Conservation (phyloP, 92 coral and sea anemone genomes). For the Epizoanthus ramosus region DNA sequence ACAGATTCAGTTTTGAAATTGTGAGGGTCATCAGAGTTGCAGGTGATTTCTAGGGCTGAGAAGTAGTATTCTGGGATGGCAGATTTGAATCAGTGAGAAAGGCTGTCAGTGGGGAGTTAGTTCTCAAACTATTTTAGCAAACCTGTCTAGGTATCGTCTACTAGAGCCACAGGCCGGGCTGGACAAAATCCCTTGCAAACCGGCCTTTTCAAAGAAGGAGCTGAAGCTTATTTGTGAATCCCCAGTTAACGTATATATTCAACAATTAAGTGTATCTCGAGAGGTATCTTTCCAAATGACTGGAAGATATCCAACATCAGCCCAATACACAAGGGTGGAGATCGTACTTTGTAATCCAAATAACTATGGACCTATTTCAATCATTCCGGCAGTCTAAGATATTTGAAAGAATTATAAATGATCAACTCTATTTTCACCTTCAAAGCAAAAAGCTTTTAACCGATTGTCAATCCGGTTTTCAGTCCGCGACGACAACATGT, state of each 20-base stretch:
- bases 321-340: not conserved
- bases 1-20: too few relatives aligned
- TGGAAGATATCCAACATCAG: constrained; percentile 20
- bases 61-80: too few relatives aligned
- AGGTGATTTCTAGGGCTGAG: too few relatives aligned
- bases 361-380: constrained; percentile 34
- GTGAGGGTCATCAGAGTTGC: too few relatives aligned
- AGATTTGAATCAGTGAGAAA: too few relatives aligned
- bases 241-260: not conserved
- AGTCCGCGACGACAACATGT: too few relatives aligned
- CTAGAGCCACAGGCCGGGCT: constrained; percentile 11
- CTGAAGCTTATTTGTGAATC: constrained; percentile 15
- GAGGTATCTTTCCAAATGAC: constrained; percentile 13
- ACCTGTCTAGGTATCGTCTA: too few relatives aligned
- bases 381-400: constrained; percentile 32
- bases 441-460: too few relatives aligned
- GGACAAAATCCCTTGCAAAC: too few relatives aligned
- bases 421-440: constrained; percentile 23
- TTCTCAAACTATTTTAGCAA: too few relatives aligned
- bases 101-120: too few relatives aligned
- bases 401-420: constrained; percentile 27
- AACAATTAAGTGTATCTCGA: too few relatives aligned
- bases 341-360: not conserved
- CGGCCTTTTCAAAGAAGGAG: constrained; percentile 23
- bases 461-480: constrained; percentile 23